A percentile compares a stretch with the other conserved stretches of the same genome.
Conservation (phyloP, 2,797 vertebrate species). For the Coilia nasus region DNA sequence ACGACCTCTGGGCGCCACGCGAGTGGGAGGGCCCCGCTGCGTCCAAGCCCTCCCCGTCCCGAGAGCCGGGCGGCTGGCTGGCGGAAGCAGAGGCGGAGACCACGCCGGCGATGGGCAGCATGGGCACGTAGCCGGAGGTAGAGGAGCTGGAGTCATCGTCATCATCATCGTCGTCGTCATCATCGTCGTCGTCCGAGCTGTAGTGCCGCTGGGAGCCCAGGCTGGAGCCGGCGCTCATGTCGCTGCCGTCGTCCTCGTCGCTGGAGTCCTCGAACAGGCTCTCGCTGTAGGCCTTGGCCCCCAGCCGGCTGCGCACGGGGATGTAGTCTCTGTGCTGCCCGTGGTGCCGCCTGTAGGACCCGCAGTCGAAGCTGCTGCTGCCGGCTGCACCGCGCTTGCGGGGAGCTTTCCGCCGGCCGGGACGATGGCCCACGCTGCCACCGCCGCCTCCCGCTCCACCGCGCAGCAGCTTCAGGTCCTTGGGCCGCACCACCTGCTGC, state of each 20-base stretch:
- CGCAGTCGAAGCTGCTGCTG: conserved; percentile 79
- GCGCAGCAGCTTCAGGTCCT: conserved; percentile 86
- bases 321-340: conserved; percentile 82
- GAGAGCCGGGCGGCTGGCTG: conserved; percentile 66
- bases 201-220: conserved; percentile 84
- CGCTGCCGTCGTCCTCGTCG: conserved; percentile 86
- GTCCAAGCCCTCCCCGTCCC: conserved; percentile 67
- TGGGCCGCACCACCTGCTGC: conserved; percentile 88
- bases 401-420: conserved; percentile 78
- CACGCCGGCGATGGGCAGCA: conserved; percentile 73
- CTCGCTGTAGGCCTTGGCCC: conserved; percentile 82
- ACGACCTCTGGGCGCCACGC: conserved; percentile 83
- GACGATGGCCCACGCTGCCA: conserved; percentile 70
- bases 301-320: conserved; percentile 80
- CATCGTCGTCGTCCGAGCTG: conserved; percentile 81
- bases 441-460: conserved; percentile 70
- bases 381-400: conserved; percentile 78
- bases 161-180: conserved; percentile 71
- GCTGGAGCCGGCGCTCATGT: conserved; percentile 87
- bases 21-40: conserved; percentile 70
- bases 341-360: conserved; percentile 78
- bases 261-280: conserved; percentile 86
- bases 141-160: conserved; percentile 84
- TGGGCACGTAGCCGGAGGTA: conserved; percentile 88
- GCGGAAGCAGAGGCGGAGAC: conserved; percentile 66